Conservation (phyloP, 1,140 invertebrate species). For the Popillia japonica region DNA sequence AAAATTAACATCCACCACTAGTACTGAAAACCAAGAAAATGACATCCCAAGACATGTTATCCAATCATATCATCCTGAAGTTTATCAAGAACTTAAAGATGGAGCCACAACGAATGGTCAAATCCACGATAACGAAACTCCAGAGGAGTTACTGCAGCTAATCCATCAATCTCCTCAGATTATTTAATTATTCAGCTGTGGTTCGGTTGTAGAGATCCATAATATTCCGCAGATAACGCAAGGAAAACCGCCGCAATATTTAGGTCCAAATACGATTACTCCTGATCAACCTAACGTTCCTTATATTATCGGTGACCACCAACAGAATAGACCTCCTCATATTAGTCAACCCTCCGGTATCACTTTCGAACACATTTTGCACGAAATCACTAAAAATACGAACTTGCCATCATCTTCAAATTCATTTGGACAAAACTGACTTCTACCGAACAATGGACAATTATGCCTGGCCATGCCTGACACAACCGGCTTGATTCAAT, state of each 20-base stretch:
- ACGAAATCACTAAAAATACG: constrained; percentile 48
- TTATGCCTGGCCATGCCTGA: constrained; percentile 36
- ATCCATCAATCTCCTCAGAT: constrained; percentile 58
- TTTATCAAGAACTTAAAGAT: constrained; percentile 26
- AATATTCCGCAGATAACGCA: constrained; percentile 43
- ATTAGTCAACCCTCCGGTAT: constrained; percentile 47
- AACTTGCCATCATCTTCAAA: background rate
- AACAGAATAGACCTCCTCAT: background rate
- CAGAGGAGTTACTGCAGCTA: constrained; percentile 56
- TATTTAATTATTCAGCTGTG: constrained; percentile 55
- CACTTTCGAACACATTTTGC: constrained; percentile 55
- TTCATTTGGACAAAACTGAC: constrained; percentile 33
- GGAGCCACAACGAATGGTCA: constrained; percentile 3
- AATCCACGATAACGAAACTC: constrained; percentile 50
- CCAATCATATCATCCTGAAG: constrained; percentile 40
- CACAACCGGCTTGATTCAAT: constrained; percentile 12
- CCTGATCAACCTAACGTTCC: constrained; percentile 23
- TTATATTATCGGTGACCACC: constrained; percentile 16
- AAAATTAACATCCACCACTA: background rate
- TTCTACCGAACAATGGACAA: constrained; percentile 40
- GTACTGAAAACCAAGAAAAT: background rate
- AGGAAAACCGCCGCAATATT: constrained; percentile 28
- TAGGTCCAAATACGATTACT: constrained; percentile 35
- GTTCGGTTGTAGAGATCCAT: constrained; percentile 58
- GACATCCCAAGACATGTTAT: constrained; percentile 40